A percentile compares a stretch with the other conserved stretches of the same genome.
These are phyloP conservation scores for Rhincodon typus DNA, from an alignment of 2,797 vertebrate genomes.

Conservation along the genomic window DNA sequence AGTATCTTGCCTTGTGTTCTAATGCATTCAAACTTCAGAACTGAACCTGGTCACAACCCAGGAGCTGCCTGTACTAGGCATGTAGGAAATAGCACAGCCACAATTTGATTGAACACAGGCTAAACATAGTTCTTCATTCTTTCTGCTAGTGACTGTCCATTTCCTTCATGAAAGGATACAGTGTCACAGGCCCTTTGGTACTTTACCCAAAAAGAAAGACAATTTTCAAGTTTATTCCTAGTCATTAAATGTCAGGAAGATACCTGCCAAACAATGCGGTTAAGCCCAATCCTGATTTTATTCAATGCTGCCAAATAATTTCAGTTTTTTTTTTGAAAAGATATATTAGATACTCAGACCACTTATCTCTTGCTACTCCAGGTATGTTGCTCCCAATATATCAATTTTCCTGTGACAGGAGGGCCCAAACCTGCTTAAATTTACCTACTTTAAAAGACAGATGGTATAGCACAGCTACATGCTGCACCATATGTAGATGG, in stretches of 20 bases:
- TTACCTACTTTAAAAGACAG: neutral
- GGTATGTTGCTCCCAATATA: neutral
- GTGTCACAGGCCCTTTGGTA: neutral
- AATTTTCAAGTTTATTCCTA: neutral
- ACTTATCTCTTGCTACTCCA: neutral
- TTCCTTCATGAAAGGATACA: neutral
- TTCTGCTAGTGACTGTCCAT: neutral
- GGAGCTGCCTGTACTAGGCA: too few relatives aligned
- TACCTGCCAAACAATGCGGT: neutral
- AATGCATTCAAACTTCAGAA: too few relatives aligned
- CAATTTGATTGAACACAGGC: neutral
- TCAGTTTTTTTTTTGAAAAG: neutral
- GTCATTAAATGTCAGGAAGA: neutral
- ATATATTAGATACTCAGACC: neutral
- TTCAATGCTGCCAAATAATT: neutral
- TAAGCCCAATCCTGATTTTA: neutral
- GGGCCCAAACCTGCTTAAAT: neutral
- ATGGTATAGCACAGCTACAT: neutral
- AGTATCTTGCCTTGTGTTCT: too few relatives aligned
- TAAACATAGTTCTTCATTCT: neutral
- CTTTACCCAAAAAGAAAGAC: neutral
- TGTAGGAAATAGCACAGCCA: neutral
- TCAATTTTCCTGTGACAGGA: neutral
- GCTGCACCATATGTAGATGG: neutral
- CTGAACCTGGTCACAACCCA: too few relatives aligned